Base-by-base conservation (phyloP, 2,888 invertebrate species). In the Cephus sareptanus region DNA sequence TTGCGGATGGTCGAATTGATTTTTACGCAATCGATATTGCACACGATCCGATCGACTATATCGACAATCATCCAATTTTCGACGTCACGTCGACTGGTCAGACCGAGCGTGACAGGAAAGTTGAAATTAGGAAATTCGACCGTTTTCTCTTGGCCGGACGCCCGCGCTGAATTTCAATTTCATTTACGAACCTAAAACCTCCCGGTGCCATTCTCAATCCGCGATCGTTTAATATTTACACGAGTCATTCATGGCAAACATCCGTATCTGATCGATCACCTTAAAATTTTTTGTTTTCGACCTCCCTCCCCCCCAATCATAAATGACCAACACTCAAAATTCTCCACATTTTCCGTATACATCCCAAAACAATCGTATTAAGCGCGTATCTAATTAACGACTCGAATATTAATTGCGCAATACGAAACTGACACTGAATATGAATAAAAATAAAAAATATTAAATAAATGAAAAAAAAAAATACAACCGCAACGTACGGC, bases 71-170 rank as follows among this genome's bases (percentile, higher is more conserved):
- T 56, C 56, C 23, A 23, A 23, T 23, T 23, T 35, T 13, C 31
- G 40, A 69, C 30, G 75, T 11, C 69, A 75, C 77, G 75, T 77
- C 40, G 70, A 30, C 75, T 71, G 76, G 76, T 68, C 68, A 69
- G 78, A 56, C 75, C 73, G 78, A 78, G 78, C 78, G 78, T 78
- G 78, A 76, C 78, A 73, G 40, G 78, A 78, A 76, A 78, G 78
- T 75, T 76, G 78, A 76, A 73, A 78, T 76, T 71, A 75, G 78
- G 78, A 78, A 78, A 78, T 76, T 78, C 40, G 75, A 31, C 33
- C 69, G 78, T 78, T 78, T 78, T 78, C 75, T 76, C 75, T 68
- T 34, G 31, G 71, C 33, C 31, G 71, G 71, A 15, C 71, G 34
- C 12, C 9, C 71, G 73, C 15, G n/a, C 40, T 74, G 37, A 74